phyloP scores from a whole-genome alignment of 2,797 vertebrate genomes.

The Pangasius macronema region DNA sequence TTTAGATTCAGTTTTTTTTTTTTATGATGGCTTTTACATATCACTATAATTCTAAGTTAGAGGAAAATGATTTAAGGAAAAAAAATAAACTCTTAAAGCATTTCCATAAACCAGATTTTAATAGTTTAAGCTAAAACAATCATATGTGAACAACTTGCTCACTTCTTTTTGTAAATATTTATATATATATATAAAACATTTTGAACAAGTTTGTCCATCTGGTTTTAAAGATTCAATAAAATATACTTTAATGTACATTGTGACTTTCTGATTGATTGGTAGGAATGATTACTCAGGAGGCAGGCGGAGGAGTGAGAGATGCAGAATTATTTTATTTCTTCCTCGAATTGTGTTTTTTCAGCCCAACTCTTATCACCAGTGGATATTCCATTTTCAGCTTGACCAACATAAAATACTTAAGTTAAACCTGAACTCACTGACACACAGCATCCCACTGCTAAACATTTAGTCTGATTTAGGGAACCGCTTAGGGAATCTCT shows the following conservation, averaged over 20 bases:
- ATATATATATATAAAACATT: not conserved
- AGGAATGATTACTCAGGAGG: not conserved
- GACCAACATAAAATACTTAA: not conserved
- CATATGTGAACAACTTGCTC: not conserved
- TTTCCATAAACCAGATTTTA: not conserved
- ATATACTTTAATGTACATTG: not conserved
- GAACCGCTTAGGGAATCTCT: not conserved
- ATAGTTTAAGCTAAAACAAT: not conserved
- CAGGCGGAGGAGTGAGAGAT: not conserved
- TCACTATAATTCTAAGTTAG: not conserved
- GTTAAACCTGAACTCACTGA: not conserved
- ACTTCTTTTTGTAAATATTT: slow-evolving; percentile 25
- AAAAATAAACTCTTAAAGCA: not conserved
- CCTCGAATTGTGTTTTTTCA: not conserved
- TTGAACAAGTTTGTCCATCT: not conserved
- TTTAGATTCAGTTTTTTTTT: not conserved
- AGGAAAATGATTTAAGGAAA: not conserved
- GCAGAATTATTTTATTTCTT: not conserved
- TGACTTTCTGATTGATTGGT: not conserved
- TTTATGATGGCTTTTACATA: not conserved
- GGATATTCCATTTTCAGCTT: not conserved
- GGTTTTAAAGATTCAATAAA: slow-evolving; percentile 46
- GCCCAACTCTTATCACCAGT: not conserved
- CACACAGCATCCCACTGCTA: not conserved
- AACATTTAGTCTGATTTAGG: too few relatives aligned